A percentile compares a stretch with the other conserved stretches of the same genome.
These are phyloP conservation scores for Halcyon smyrnensis DNA, from an alignment of 2,797 vertebrate genomes.

Conservation along the genomic window DNA sequence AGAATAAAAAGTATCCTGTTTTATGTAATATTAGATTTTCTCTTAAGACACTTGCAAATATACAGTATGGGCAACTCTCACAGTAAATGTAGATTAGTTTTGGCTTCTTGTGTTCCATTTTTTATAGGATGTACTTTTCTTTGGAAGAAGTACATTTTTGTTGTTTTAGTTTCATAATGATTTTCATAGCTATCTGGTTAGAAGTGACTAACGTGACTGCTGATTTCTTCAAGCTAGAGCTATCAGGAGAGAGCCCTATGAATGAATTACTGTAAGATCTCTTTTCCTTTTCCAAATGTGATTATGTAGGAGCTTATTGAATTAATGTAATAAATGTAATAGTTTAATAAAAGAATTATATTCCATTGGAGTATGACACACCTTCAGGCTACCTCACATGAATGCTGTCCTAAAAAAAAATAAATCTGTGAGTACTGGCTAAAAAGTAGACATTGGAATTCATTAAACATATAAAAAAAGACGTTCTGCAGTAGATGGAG, in stretches of 20 bases:
- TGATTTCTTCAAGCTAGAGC: not conserved
- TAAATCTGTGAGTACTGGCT: not conserved
- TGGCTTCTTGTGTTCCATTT: not conserved
- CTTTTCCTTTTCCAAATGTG: not conserved
- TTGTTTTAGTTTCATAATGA: not conserved
- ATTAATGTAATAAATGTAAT: not conserved
- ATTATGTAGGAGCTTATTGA: not conserved
- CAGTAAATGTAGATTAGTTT: not conserved
- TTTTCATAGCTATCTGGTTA: not conserved
- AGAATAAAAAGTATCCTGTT: not conserved
- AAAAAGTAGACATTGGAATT: not conserved
- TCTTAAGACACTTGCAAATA: not conserved
- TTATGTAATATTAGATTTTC: not conserved
- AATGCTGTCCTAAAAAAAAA: not conserved
- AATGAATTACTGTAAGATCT: not conserved
- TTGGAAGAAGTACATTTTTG: not conserved
- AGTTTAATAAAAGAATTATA: not conserved
- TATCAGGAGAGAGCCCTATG: not conserved
- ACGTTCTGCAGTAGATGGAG: not conserved
- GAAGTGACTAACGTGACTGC: not conserved
- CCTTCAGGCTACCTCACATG: not conserved
- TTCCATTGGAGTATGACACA: not conserved
- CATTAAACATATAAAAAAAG: accelerated
- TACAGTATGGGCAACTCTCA: not conserved
- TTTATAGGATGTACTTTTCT: not conserved